These are phyloP conservation scores for Acridotheres tristis DNA, from an alignment of 2,797 vertebrate species.

Conservation along the genomic window DNA sequence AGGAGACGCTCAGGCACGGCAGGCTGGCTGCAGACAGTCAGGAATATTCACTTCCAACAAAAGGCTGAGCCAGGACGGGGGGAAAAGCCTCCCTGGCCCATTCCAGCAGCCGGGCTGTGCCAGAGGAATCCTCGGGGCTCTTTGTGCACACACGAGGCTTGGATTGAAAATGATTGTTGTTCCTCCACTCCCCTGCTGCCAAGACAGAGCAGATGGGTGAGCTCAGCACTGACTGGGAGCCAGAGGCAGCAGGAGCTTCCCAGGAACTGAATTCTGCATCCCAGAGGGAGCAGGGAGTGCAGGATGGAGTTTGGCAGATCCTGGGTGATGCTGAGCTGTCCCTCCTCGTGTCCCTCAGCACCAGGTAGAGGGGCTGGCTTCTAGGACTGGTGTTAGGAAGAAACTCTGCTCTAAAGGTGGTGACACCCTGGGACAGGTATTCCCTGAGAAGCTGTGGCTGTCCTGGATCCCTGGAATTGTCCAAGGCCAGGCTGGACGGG, in stretches of 20 bases:
- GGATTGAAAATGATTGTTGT: background rate
- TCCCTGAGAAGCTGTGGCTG: background rate
- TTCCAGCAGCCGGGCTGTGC: background rate
- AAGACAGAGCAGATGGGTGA: background rate
- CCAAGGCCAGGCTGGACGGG: rapidly evolving
- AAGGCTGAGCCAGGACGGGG: background rate
- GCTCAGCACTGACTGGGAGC: background rate
- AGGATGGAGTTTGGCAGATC: background rate
- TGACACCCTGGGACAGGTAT: rapidly evolving
- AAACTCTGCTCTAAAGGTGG: background rate
- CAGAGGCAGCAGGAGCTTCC: background rate
- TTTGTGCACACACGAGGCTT: background rate
- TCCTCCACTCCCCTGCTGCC: background rate
- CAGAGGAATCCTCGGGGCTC: background rate
- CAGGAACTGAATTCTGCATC: background rate
- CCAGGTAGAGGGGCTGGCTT: background rate
- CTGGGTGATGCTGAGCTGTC: background rate
- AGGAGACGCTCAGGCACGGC: rapidly evolving
- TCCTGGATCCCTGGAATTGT: background rate
- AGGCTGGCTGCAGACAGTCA: background rate
- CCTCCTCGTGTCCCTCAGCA: background rate
- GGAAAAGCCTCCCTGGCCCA: background rate
- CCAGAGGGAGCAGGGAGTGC: background rate
- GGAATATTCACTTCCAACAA: rapidly evolving
- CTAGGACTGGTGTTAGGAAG: no score